Evolutionary conservation across 2,113 vertebrate genomes (phyloP).

Genomic region (Polypterus senegalus): DNA sequence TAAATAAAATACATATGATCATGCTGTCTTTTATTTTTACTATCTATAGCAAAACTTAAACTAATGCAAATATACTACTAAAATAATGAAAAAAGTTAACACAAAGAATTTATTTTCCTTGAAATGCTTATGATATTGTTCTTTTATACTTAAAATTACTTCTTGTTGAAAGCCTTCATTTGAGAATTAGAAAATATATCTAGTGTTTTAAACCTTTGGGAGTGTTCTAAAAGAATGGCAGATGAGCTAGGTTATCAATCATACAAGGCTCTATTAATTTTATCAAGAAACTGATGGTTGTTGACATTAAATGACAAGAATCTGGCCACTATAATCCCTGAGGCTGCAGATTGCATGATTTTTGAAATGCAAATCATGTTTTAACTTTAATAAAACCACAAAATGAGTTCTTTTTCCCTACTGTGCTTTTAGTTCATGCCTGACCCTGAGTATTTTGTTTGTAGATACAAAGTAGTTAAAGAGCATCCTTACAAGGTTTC

Average conservation of each 20-base stretch:
- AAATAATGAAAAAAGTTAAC: too few relatives aligned
- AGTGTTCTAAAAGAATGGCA: slow-evolving; percentile 21
- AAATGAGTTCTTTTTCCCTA: slow-evolving; percentile 27
- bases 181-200: slow-evolving; percentile 18
- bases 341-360: slow-evolving; percentile 30
- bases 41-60: too few relatives aligned
- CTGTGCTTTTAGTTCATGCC: slow-evolving; percentile 28
- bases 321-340: slow-evolving; percentile 30
- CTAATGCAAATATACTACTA: too few relatives aligned
- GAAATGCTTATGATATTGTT: slow-evolving; percentile 1
- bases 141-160: slow-evolving; percentile 23
- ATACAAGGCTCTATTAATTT: slow-evolving; percentile 51
- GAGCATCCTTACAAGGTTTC: slow-evolving; percentile 23
- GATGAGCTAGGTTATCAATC: slow-evolving; percentile 44
- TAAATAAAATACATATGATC: too few relatives aligned
- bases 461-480: slow-evolving; percentile 14
- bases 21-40: too few relatives aligned
- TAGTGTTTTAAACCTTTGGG: slow-evolving; percentile 23
- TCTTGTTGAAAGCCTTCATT: slow-evolving; percentile 21
- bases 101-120: not conserved
- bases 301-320: slow-evolving; percentile 57
- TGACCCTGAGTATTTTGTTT: slow-evolving; percentile 27
- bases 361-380: slow-evolving; percentile 64
- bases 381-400: slow-evolving; percentile 54
- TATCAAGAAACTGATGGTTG: slow-evolving; percentile 38